Evolutionary conservation across 2,113 vertebrate species (phyloP).

Genomic region (Smithornis capensis): DNA sequence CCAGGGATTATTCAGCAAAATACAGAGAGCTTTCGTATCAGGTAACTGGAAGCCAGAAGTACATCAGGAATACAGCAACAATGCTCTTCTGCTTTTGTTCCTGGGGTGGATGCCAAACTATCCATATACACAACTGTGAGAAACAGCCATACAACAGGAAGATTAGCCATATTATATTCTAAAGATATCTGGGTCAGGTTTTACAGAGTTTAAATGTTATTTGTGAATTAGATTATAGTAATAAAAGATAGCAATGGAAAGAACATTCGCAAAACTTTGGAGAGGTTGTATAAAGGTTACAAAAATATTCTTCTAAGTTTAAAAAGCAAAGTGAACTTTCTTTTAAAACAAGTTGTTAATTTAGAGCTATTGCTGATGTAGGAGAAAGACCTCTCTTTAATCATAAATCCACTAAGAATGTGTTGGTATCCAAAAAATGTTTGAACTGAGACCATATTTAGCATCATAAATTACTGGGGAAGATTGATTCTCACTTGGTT

Average conservation of each 20-base stretch:
- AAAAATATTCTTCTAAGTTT: slow-evolving; percentile 45
- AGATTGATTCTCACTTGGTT: background rate
- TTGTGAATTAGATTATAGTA: slow-evolving; percentile 59
- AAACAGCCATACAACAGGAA: background rate
- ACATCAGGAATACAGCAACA: background rate
- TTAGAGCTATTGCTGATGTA: slow-evolving; percentile 26
- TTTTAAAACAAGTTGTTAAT: slow-evolving; percentile 53
- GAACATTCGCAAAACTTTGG: slow-evolving; percentile 19
- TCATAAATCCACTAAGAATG: slow-evolving; percentile 40
- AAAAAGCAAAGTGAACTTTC: slow-evolving; percentile 32
- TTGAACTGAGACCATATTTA: slow-evolving; percentile 22
- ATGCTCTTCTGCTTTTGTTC: background rate
- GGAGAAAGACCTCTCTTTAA: slow-evolving; percentile 12
- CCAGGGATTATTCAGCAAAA: background rate
- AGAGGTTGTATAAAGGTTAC: slow-evolving; percentile 52
- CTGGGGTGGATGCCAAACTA: background rate
- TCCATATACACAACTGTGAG: background rate
- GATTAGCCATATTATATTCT: background rate
- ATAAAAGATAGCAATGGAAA: slow-evolving; percentile 47
- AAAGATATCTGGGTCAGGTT: slow-evolving; percentile 27
- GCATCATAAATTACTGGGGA: background rate
- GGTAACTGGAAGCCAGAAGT: background rate
- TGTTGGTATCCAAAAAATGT: slow-evolving; percentile 37
- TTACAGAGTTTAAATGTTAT: slow-evolving; percentile 43
- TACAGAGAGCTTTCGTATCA: background rate